Percentiles rank a stretch among this genome's conserved stretches.
Evolutionary conservation across 2,888 invertebrate genomes (phyloP).

Genomic region (Hirtodrosophila cameraria): DNA sequence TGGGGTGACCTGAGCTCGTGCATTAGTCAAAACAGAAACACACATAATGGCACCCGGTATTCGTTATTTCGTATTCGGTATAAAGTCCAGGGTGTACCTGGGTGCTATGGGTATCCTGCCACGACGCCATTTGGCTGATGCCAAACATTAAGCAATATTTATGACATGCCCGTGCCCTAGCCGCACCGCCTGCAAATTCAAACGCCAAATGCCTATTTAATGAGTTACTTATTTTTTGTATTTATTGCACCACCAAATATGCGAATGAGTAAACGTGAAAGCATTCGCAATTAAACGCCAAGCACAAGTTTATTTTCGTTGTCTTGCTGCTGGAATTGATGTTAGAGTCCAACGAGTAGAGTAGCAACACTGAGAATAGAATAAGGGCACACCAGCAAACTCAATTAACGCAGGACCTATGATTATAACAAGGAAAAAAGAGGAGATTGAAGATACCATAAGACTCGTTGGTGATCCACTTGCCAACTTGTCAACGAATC

Average conservation of each 20-base stretch:
- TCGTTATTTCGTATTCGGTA: neutral
- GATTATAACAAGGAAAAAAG: too few species aligned
- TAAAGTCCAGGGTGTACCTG: conserved; percentile 8
- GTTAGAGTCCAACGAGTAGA: too few species aligned
- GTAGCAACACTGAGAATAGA: too few species aligned
- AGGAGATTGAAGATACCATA: too few species aligned
- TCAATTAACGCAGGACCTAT: conserved; percentile 40
- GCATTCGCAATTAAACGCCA: conserved; percentile 70
- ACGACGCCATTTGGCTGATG: conserved; percentile 62
- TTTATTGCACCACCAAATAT: conserved; percentile 71
- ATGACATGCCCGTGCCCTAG: conserved; percentile 44
- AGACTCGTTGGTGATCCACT: too few species aligned
- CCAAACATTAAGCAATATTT: conserved; percentile 74
- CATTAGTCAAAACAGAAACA: conserved; percentile 55
- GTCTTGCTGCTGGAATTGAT: conserved; percentile 23
- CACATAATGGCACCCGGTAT: conserved; percentile 29
- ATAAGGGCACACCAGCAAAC: conserved; percentile 1
- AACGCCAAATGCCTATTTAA: conserved; percentile 78
- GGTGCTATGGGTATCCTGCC: conserved; percentile 28
- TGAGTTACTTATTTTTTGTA: conserved; percentile 80
- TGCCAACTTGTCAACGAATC: too few species aligned
- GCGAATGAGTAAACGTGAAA: conserved; percentile 66
- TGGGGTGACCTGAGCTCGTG: conserved; percentile 29
- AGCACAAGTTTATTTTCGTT: conserved; percentile 20
- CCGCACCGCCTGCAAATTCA: conserved; percentile 50